Conservation (phyloP, 2,797 vertebrate species). For the Calcarius lapponicus region DNA sequence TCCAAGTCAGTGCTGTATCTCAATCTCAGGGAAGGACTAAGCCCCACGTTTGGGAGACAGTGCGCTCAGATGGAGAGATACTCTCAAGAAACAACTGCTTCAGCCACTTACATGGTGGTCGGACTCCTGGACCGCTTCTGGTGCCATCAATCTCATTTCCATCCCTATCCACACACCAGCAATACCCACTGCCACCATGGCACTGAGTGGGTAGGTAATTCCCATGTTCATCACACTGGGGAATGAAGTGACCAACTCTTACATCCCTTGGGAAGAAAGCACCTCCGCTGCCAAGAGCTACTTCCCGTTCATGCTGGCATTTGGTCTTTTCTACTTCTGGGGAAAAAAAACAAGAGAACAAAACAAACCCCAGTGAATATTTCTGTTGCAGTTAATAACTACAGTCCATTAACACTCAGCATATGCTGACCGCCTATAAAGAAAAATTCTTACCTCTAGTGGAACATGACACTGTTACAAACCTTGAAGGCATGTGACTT, state of each 20-base stretch:
- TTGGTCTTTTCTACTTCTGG: slow-evolving; percentile 82
- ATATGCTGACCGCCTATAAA: rapidly evolving
- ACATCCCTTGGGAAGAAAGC: slow-evolving; percentile 61
- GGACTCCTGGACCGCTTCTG: slow-evolving; percentile 77
- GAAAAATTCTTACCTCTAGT: not conserved
- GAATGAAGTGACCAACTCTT: slow-evolving; percentile 79
- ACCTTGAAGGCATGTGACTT: not conserved
- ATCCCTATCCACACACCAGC: slow-evolving; percentile 90
- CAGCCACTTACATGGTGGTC: slow-evolving; percentile 87
- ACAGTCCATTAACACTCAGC: not conserved
- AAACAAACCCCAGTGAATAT: not conserved
- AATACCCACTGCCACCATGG: slow-evolving; percentile 83
- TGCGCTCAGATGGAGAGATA: not conserved
- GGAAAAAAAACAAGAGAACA: not conserved
- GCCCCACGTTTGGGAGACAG: not conserved
- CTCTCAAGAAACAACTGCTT: not conserved
- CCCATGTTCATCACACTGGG: slow-evolving; percentile 86
- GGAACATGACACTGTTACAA: not conserved
- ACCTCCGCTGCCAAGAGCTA: slow-evolving; percentile 58
- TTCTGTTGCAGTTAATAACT: not conserved
- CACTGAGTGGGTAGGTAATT: slow-evolving; percentile 88
- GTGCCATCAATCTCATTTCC: slow-evolving; percentile 89
- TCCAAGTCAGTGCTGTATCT: not conserved
- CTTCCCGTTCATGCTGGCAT: slow-evolving; percentile 85
- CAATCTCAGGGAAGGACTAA: not conserved